Evolutionary conservation across 2,113 vertebrate species (phyloP).

Genomic region (Isurus oxyrinchus): DNA sequence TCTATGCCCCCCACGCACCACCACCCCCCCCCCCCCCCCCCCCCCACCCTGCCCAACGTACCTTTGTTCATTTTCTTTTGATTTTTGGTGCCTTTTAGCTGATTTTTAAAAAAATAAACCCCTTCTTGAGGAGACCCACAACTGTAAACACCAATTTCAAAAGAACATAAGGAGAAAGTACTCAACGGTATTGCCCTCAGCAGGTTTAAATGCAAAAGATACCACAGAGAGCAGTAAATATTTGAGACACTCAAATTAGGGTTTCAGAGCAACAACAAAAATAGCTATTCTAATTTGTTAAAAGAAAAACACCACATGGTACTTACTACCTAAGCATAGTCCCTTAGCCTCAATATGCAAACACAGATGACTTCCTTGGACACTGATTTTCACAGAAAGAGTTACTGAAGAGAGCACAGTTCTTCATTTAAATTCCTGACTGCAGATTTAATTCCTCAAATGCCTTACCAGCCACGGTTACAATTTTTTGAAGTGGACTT

Average conservation of each 20-base stretch:
- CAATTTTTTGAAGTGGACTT: background rate
- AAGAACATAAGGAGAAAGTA: background rate
- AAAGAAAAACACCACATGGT: background rate
- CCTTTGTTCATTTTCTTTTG: background rate
- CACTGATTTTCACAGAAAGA: background rate
- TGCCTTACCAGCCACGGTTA: background rate
- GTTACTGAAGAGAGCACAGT: background rate
- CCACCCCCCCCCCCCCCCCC: no score
- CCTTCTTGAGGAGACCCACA: background rate
- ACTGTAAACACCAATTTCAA: background rate
- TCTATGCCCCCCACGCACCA: background rate
- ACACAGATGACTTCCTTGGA: background rate
- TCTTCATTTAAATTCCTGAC: background rate
- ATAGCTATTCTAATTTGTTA: background rate
- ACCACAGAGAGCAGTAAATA: background rate
- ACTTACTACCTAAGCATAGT: background rate
- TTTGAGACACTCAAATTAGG: background rate
- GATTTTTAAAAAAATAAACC: background rate
- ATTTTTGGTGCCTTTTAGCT: background rate
- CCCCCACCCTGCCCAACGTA: no score
- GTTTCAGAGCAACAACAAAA: background rate
- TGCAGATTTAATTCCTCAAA: background rate
- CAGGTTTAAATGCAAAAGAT: background rate
- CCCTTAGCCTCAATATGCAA: background rate
- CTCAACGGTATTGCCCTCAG: background rate